Conservation (phyloP, 2,888 invertebrate species). For the Hipparchia sbordonii region DNA sequence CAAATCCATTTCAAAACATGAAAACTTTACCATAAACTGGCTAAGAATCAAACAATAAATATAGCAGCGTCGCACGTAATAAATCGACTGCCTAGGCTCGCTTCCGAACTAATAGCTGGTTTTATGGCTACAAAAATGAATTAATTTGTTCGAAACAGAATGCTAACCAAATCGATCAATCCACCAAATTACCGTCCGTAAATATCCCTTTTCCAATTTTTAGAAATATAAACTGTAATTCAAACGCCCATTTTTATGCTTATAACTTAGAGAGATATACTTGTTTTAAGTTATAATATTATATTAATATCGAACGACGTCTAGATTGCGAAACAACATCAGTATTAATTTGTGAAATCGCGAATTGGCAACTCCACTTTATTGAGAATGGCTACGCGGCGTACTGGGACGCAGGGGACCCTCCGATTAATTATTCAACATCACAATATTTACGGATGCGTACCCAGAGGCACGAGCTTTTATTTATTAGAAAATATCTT, state of each 20-base stretch:
- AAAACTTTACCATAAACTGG: constrained; percentile 2
- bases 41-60: constrained; percentile 9
- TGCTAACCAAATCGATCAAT: no score
- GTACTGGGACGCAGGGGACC: background rate
- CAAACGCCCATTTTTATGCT: no score
- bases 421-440: background rate
- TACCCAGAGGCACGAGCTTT: background rate
- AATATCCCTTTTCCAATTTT: no score
- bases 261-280: no score
- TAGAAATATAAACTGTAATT: no score
- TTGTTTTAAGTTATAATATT: no score
- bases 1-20: constrained; percentile 10
- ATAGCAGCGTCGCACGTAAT: constrained; percentile 6
- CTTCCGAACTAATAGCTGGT: no score
- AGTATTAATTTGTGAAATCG: constrained; percentile 1
- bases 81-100: background rate
- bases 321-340: background rate
- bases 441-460: background rate
- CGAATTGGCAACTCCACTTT: background rate
- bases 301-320: no score
- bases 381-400: background rate
- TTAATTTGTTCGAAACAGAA: no score
- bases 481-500: constrained; percentile 11
- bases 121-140: no score
- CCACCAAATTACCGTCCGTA: no score